phyloP scores from a whole-genome alignment of 2,888 invertebrate species.

The Apamea sordens region DNA sequence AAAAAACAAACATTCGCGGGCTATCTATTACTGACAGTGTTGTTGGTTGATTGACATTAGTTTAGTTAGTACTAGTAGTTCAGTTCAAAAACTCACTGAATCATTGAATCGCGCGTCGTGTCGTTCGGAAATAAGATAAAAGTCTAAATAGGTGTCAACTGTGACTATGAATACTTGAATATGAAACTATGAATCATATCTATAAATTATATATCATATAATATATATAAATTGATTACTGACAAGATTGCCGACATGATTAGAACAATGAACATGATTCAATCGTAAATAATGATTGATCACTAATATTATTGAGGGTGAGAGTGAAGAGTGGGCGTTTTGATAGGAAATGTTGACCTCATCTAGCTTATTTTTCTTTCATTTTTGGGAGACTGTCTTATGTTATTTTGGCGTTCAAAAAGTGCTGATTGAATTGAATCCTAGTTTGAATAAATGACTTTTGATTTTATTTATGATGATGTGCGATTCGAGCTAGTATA shows the following conservation, averaged over 20 bases:
- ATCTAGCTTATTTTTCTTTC: no score
- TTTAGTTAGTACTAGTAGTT: neutral
- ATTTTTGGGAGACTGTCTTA: neutral
- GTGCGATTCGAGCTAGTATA: neutral
- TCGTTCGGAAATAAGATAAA: conserved; percentile 23
- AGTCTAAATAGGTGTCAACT: neutral
- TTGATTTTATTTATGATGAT: neutral
- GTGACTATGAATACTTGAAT: neutral
- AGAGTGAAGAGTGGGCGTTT: neutral
- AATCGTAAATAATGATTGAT: neutral
- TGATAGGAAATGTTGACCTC: no score
- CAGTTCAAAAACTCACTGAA: conserved; percentile 24
- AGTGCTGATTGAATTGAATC: neutral
- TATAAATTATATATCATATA: no score
- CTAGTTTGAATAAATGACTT: neutral
- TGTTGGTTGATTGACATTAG: no score
- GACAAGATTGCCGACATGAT: conserved; percentile 9
- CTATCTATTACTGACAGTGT: neutral
- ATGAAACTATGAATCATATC: conserved; percentile 18
- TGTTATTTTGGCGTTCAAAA: neutral
- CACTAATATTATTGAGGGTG: neutral
- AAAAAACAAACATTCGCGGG: conserved; percentile 57
- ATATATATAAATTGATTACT: neutral
- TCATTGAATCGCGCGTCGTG: no score
- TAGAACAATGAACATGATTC: neutral